Conservation (phyloP, 2,797 vertebrate genomes). For the Acrocephalus scirpaceus region DNA sequence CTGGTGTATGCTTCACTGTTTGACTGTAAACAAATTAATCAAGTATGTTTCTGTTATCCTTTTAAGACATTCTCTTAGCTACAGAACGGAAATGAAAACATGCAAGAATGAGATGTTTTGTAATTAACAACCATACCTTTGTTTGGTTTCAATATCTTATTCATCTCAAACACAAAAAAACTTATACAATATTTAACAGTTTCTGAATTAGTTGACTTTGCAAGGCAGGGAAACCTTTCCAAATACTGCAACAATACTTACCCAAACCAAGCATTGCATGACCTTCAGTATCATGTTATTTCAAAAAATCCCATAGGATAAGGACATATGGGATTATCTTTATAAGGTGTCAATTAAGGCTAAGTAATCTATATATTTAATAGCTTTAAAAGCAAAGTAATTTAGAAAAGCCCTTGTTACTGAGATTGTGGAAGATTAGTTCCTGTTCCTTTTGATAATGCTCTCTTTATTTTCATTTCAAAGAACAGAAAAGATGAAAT, state of each 20-base stretch:
- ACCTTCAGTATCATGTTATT: neutral
- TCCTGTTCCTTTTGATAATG: neutral
- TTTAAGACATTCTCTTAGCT: neutral
- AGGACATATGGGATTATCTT: neutral
- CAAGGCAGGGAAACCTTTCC: neutral
- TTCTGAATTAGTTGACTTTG: slow-evolving; percentile 42
- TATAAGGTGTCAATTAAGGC: neutral
- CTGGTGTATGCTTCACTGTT: neutral
- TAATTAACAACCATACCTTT: slow-evolving; percentile 1
- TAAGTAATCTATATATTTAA: neutral
- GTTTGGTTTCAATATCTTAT: slow-evolving; percentile 35
- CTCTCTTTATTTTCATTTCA: neutral
- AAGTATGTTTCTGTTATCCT: neutral
- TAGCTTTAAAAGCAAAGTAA: neutral
- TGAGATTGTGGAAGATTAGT: neutral
- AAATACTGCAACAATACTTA: neutral
- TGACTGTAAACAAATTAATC: slow-evolving; percentile 63
- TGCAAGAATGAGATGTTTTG: neutral
- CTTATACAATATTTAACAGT: slow-evolving; percentile 46
- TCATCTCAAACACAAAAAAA: neutral
- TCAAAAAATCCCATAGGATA: neutral
- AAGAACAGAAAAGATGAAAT: neutral
- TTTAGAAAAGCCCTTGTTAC: neutral
- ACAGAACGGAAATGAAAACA: slow-evolving; percentile 23
- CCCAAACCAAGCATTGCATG: neutral